Percentiles rank a stretch among this genome's conserved stretches.
phyloP scores from a whole-genome alignment of 2,888 invertebrate genomes.

The Drosophila differens region DNA sequence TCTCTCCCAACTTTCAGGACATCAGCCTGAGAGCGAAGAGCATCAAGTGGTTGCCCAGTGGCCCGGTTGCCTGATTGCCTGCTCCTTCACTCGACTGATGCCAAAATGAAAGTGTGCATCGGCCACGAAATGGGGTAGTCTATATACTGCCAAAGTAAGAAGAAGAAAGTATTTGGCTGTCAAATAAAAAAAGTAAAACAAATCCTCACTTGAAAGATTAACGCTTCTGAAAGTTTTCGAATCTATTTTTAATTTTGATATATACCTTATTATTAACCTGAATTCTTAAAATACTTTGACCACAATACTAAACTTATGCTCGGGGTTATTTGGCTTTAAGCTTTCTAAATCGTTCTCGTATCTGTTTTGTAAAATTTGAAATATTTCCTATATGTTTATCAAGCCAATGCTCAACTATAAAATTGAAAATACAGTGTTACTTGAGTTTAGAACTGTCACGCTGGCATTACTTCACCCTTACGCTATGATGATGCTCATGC shows the following conservation, averaged over 20 bases:
- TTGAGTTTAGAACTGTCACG: not conserved
- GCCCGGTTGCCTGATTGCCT: not conserved
- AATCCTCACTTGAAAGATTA: not conserved
- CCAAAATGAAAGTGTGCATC: not conserved
- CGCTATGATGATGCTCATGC: constrained; percentile 36
- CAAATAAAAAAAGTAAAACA: no score
- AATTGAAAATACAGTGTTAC: not conserved
- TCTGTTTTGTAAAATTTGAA: not conserved
- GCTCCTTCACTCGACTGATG: not conserved
- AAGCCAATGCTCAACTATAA: not conserved
- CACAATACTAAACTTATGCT: not conserved
- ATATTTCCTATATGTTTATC: not conserved
- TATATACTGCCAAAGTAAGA: not conserved
- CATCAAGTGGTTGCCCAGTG: constrained; percentile 72
- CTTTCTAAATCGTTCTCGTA: not conserved
- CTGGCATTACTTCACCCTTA: not conserved
- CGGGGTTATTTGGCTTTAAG: no score
- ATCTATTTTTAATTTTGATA: not conserved
- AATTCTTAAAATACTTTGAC: not conserved
- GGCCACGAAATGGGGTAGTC: not conserved
- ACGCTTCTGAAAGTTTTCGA: not conserved
- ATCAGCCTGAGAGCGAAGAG: constrained; percentile 26
- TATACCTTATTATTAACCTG: fast-evolving
- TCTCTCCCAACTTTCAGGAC: constrained; percentile 25
- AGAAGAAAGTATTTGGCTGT: not conserved